A percentile compares a stretch with the other conserved stretches of the same genome.
phyloP scores from a whole-genome alignment of 1,140 invertebrate genomes.

The Pogonomyrmex californicus region DNA sequence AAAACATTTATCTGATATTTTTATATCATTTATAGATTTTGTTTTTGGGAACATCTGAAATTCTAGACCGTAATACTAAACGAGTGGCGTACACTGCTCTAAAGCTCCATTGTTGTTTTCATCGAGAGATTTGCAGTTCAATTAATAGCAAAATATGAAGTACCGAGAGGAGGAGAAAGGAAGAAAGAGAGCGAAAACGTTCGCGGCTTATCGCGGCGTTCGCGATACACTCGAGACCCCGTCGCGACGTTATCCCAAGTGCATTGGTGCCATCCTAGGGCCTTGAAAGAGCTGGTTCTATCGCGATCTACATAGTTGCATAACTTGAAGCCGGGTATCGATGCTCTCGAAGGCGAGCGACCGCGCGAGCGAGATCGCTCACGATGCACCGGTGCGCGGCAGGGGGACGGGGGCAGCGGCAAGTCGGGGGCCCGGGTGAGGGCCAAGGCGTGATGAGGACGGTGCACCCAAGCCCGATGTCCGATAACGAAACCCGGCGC shows the following conservation, averaged over 20 bases:
- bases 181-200: slow-evolving; percentile 1
- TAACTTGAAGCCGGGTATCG: slow-evolving; percentile 75
- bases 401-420: background rate
- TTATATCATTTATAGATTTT: background rate
- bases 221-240: slow-evolving; percentile 21
- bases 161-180: slow-evolving; percentile 4
- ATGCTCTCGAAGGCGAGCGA: slow-evolving; percentile 66
- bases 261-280: slow-evolving; percentile 56
- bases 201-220: slow-evolving; percentile 37
- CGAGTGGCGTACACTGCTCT: background rate
- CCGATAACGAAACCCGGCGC: slow-evolving; percentile 75
- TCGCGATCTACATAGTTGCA: slow-evolving; percentile 79
- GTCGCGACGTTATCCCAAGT: slow-evolving; percentile 38
- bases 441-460: slow-evolving; percentile 76
- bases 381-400: slow-evolving; percentile 61
- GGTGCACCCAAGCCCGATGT: slow-evolving; percentile 76
- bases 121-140: slow-evolving; percentile 17
- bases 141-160: slow-evolving; percentile 56
- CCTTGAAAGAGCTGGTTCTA: slow-evolving; percentile 69
- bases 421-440: slow-evolving; percentile 16
- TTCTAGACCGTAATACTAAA: background rate
- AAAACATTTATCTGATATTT: background rate
- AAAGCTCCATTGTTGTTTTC: background rate
- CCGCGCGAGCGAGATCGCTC: slow-evolving; percentile 64
- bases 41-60: background rate